Base-by-base conservation (phyloP, 1,140 invertebrate genomes). In the Drosophila rufa region DNA sequence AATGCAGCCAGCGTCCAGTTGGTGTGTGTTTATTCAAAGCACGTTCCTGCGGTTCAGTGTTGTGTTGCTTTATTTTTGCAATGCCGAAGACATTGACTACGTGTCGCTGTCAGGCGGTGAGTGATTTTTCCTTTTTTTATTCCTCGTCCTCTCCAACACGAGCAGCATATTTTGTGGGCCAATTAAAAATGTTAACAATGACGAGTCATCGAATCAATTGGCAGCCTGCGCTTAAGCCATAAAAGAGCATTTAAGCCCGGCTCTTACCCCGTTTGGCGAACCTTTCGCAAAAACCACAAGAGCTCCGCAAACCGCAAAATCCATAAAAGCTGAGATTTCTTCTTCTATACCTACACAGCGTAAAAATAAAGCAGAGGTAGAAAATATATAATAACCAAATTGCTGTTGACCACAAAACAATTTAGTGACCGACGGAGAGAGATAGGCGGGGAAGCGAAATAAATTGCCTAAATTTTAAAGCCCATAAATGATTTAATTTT, bases 111-210 rank as follows among this genome's bases (percentile, higher is more conserved):
- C 83, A 87, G 75, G 60, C 80, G 30, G 40, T 70, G 67, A 70
- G 64, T 68, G 67, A 70, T 70, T 70, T 70, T 70, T 70, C 36
- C 67, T 56, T 45, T 64, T 62, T 67, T 58, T 47, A 15, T 27
- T 58, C 4, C 5, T 25, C 22, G 9, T 11, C 15, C 62, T 38
- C 65, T 56, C 78, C 79, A 85, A 86, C 79, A 86, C 65, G 80
- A 67, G 79, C 83, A 77, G 83, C 84, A 87, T 87, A 82, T 87
- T 87, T 80, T 77, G 73, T 82, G 84, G 59, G 61, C 83, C 83
- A 87, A 87, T 87, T 87, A 87, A 87, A 76, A 73, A 73, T 48
- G 82, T 60, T 76, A 75, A 61, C 80, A 64, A 46, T 56, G 69
- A 74, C 79, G 69, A 53, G 76, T 47, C 67, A 50, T 58, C 71